phyloP scores from a whole-genome alignment of 1,140 invertebrate species.

The Drosophila watanabei region DNA sequence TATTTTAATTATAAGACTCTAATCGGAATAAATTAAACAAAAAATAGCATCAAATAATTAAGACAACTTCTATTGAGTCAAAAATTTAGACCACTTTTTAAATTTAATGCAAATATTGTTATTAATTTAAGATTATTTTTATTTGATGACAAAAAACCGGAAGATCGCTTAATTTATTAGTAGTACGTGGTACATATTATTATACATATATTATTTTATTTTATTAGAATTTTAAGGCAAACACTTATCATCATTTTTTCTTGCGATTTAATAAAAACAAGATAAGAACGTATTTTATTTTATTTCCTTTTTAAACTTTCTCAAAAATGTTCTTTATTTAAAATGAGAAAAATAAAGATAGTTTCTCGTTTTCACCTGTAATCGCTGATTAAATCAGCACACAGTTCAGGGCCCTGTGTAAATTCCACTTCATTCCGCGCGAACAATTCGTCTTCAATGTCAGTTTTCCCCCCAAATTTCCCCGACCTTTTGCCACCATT shows the following conservation, averaged over 20 bases:
- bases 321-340: neutral
- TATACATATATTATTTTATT: neutral
- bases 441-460: conserved; percentile 43
- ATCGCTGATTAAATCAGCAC: conserved; percentile 23
- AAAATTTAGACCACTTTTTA: no score
- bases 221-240: neutral
- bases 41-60: no score
- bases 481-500: neutral
- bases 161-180: neutral
- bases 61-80: no score
- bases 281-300: no score
- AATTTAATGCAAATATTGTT: no score
- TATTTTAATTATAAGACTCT: no score
- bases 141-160: no score
- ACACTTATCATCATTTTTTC: neutral
- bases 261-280: neutral
- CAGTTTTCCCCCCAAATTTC: conserved; percentile 22
- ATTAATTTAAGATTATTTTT: no score
- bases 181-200: neutral
- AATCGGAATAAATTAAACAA: no score
- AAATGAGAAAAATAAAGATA: conserved; percentile 1
- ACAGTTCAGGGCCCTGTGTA: conserved; percentile 3
- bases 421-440: conserved; percentile 28
- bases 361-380: conserved; percentile 12
- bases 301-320: neutral